Percentiles rank a stretch among this genome's conserved stretches.
phyloP scores from a whole-genome alignment of 2,113 vertebrate species.

The Otus sunia region DNA sequence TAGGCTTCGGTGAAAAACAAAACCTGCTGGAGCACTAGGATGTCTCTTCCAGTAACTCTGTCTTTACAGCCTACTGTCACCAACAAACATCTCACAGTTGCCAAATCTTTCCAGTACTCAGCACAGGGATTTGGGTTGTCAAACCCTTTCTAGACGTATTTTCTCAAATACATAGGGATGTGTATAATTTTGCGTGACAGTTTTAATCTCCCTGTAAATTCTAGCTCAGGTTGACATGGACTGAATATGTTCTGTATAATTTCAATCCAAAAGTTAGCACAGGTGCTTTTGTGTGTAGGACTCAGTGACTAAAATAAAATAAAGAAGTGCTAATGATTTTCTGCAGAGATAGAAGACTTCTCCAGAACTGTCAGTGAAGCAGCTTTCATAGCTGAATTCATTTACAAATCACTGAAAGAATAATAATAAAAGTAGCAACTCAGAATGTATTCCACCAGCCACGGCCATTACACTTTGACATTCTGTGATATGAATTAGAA shows the following conservation, averaged over 20 bases:
- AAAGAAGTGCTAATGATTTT: not conserved
- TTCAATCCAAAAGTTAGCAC: not conserved
- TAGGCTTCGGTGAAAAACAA: not conserved
- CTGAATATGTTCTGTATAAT: not conserved
- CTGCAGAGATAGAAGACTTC: not conserved
- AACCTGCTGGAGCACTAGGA: not conserved
- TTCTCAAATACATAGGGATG: not conserved
- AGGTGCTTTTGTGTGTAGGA: not conserved
- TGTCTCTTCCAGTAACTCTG: not conserved
- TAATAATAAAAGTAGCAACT: not conserved
- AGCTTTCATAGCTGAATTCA: slow-evolving; percentile 19
- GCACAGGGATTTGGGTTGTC: not conserved
- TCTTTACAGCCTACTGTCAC: not conserved
- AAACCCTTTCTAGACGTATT: not conserved
- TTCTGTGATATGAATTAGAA: slow-evolving; percentile 13
- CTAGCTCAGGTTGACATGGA: not conserved
- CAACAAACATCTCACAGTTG: not conserved
- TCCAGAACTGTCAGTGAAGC: not conserved
- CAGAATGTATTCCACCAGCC: not conserved
- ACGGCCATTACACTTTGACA: not conserved
- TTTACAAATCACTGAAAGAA: slow-evolving; percentile 32
- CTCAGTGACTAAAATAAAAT: not conserved
- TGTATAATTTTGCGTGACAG: not conserved
- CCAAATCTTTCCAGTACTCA: not conserved
- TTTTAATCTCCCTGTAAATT: not conserved